phyloP scores from a whole-genome alignment of 2,888 invertebrate species.

The Nomada goodeniana region DNA sequence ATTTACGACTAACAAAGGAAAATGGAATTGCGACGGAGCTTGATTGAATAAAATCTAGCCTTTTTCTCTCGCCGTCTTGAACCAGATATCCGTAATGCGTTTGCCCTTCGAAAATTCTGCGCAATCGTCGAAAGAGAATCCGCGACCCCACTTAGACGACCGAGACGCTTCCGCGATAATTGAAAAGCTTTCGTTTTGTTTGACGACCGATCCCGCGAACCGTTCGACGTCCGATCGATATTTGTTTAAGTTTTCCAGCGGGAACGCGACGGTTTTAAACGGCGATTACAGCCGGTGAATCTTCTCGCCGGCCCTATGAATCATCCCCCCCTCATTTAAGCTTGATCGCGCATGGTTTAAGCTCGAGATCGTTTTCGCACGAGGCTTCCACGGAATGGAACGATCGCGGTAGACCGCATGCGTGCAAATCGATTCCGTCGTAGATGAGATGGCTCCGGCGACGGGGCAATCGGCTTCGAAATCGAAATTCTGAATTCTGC shows the following conservation, averaged over 20 bases:
- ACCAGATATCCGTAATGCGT: slow-evolving; percentile 1
- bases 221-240: slow-evolving; percentile 8
- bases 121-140: slow-evolving; percentile 25
- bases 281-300: slow-evolving; percentile 21
- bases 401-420: slow-evolving; percentile 11
- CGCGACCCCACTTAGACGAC: neutral
- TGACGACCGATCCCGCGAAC: neutral
- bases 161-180: slow-evolving; percentile 11
- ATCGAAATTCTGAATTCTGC: neutral
- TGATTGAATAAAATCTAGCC: neutral
- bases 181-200: slow-evolving; percentile 27
- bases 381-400: slow-evolving; percentile 9
- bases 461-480: neutral
- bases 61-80: neutral
- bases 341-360: slow-evolving; percentile 29
- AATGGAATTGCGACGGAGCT: slow-evolving; percentile 1
- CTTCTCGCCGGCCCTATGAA: slow-evolving; percentile 9
- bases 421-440: neutral
- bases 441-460: neutral
- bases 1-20: slow-evolving; percentile 10
- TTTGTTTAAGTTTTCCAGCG: slow-evolving; percentile 29
- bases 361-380: slow-evolving; percentile 29
- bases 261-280: slow-evolving; percentile 3
- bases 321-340: slow-evolving; percentile 16
- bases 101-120: slow-evolving; percentile 6